Evolutionary conservation across 2,113 vertebrate species (phyloP).

Genomic region (Pogonocichla stellata): DNA sequence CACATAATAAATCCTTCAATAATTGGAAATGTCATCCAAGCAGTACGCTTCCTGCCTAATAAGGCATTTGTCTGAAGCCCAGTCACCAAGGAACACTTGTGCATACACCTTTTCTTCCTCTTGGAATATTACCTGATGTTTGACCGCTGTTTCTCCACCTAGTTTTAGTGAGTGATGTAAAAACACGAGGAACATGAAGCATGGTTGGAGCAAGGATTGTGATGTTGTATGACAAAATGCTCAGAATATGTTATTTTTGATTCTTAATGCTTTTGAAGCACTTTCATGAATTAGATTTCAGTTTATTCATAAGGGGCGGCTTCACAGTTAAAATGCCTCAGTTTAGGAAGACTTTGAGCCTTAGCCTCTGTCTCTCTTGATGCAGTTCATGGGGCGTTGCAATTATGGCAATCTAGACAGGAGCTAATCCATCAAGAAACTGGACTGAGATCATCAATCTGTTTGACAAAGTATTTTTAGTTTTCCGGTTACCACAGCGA

Average conservation of each 20-base stretch:
- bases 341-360: background rate
- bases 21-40: background rate
- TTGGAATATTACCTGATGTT: background rate
- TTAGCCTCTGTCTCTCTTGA: background rate
- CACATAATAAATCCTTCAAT: conserved; percentile 4
- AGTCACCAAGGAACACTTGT: background rate
- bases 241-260: background rate
- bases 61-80: background rate
- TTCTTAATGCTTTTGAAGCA: background rate
- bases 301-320: background rate
- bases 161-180: background rate
- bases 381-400: background rate
- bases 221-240: background rate
- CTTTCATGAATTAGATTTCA: background rate
- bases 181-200: background rate
- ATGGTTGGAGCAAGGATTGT: background rate
- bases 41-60: background rate
- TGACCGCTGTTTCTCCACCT: background rate
- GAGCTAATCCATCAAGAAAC: background rate
- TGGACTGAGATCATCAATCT: background rate
- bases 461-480: background rate
- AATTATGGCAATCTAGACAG: background rate
- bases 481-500: background rate
- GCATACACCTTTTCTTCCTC: background rate
- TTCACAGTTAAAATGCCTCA: background rate